Evolutionary conservation across 2,888 invertebrate genomes (phyloP), one percentile per base, ranked within the genome.

Genomic region (Chorisops tibialis): DNA sequence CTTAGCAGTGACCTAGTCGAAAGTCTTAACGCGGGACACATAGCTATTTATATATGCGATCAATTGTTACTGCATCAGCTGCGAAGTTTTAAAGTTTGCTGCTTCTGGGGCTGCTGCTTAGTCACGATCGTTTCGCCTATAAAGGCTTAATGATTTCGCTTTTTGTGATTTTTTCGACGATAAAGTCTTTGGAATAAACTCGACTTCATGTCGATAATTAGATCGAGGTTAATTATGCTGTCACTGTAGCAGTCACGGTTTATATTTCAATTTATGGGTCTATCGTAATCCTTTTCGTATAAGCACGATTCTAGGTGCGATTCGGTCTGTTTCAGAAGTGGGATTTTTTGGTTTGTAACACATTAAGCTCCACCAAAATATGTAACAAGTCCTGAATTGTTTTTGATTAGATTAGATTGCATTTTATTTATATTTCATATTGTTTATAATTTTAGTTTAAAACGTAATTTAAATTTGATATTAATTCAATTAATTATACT

Each of bases 151-250:
- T 54, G 41, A 54, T 43, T 41, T 43, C 43, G 22, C 22, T 54
- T 41, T 24, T n/a, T 24, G 54, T 41, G 39, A 41, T 54, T 22
- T 41, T 39, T 54, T 14, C 11, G 22, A n/a, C 24, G 54, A 54
- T 54, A 54, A 54, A 54, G 6, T 12, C 16, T 38, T 37, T 14
- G 11, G 22, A 41, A 54, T 54, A 54, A 41, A 54, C 41, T 41
- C 54, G 54, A 54, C 54, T 41, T 41, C 24, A 54, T 41, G 54
- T 54, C 24, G 54, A 41, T 54, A 54, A 54, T 54, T 54, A 54
- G 54, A 54, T 54, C 54, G 54, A 54, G 54, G 54, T 54, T 54
- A 54, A 54, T 54, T 54, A 54, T 41, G 41, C 41, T 54, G 54
- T 54, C 54, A 54, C 54, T 38, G 22, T 24, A 24, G 24, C 43